phyloP scores from a whole-genome alignment of 2,113 vertebrate species.

The Crotalus horridus region DNA sequence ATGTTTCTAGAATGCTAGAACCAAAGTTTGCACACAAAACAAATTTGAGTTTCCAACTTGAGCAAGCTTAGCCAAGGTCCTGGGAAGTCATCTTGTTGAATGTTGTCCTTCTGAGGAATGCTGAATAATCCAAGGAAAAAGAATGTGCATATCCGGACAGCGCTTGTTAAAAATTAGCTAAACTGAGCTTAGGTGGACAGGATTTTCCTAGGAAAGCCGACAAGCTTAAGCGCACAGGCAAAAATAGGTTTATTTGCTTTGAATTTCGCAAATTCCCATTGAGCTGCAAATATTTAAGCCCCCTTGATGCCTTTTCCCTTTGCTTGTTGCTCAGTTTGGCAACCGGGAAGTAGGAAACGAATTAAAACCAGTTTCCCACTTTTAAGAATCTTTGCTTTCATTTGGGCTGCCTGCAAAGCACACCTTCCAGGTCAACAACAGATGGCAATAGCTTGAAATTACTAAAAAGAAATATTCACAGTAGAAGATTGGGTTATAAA shows the following conservation, averaged over 20 bases:
- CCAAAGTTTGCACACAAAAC: neutral
- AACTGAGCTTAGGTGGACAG: neutral
- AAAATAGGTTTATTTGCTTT: neutral
- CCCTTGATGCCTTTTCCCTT: neutral
- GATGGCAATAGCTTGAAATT: too few relatives aligned
- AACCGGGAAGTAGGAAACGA: too few relatives aligned
- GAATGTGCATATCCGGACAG: neutral
- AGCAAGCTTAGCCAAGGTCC: neutral
- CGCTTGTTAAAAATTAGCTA: conserved; percentile 14
- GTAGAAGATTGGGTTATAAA: too few relatives aligned
- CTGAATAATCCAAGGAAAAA: neutral
- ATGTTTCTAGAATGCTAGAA: neutral
- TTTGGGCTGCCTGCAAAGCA: too few relatives aligned
- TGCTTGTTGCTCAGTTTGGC: too few relatives aligned
- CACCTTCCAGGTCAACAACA: too few relatives aligned
- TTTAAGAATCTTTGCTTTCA: too few relatives aligned
- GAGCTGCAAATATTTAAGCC: neutral
- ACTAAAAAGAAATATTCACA: too few relatives aligned
- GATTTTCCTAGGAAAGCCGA: neutral
- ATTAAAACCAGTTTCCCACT: too few relatives aligned
- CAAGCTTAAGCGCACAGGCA: neutral
- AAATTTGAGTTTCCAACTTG: neutral
- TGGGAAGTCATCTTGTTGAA: neutral
- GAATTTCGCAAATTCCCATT: neutral
- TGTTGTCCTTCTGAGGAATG: neutral